These are phyloP conservation scores for Tuberolachnus salignus DNA, from an alignment of 2,888 invertebrate genomes.

Conservation along the genomic window DNA sequence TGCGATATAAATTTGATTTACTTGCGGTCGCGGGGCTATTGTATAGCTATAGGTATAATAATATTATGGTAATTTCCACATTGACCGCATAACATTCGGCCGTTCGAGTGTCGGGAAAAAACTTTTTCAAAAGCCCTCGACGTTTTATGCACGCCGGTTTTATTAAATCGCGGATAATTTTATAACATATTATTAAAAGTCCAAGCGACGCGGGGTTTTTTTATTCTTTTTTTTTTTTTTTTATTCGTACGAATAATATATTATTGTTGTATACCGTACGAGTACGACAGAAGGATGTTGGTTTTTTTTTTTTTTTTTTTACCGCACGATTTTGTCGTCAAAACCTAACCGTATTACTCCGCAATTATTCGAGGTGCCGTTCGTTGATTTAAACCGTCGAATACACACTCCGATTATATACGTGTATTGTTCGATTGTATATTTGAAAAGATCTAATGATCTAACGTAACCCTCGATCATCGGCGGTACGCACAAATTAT, in stretches of 20 bases:
- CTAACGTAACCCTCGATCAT: too few species aligned
- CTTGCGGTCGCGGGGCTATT: too few species aligned
- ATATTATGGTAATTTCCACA: conserved; percentile 9
- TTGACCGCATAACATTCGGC: neutral
- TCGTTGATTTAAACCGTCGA: neutral
- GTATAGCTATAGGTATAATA: too few species aligned
- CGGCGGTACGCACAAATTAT: too few species aligned
- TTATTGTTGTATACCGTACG: neutral
- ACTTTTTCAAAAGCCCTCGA: conserved; percentile 2
- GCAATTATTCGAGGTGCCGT: neutral
- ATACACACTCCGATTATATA: too few species aligned
- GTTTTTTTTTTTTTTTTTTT: neutral
- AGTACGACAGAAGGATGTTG: neutral
- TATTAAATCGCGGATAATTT: neutral
- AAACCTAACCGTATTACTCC: neutral
- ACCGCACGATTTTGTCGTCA: neutral
- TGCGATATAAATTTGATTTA: neutral
- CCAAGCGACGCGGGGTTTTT: neutral
- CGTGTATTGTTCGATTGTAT: too few species aligned
- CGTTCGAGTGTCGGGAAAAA: conserved; percentile 7
- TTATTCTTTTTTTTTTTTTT: neutral
- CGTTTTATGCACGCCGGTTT: neutral
- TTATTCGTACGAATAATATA: neutral
- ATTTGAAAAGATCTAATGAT: too few species aligned
- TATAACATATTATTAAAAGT: neutral